Evolutionary conservation across 2,113 vertebrate species (phyloP).

Genomic region (Brienomyrus brachyistius): DNA sequence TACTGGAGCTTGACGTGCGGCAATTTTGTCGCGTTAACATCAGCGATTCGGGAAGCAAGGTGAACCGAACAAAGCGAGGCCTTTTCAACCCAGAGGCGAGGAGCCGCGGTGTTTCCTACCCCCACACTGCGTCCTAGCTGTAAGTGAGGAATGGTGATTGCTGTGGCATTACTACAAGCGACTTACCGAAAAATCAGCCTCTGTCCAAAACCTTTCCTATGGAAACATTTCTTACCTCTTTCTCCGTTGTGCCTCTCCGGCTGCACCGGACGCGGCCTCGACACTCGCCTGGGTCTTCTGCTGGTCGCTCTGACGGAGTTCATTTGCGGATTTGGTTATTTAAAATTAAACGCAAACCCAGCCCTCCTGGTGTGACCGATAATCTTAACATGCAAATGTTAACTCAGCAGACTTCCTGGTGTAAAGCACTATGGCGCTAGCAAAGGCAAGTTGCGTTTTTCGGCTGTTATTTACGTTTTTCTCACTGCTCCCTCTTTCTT

Average conservation of each 20-base stretch:
- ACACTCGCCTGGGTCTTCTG: slow-evolving; percentile 97
- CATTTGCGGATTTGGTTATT: slow-evolving; percentile 83
- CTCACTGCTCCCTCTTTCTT: slow-evolving; percentile 45
- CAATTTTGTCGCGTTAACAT: not conserved
- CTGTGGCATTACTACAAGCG: not conserved
- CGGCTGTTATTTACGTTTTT: slow-evolving; percentile 38
- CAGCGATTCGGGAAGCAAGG: not conserved
- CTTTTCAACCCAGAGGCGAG: not conserved
- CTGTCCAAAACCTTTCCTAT: not conserved
- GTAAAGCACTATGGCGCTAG: slow-evolving; percentile 36
- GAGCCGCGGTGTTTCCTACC: not conserved
- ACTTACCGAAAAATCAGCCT: not conserved
- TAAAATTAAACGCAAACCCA: slow-evolving; percentile 53
- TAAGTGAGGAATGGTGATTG: not conserved
- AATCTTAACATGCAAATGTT: slow-evolving; percentile 24
- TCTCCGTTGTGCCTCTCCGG: slow-evolving; percentile 89
- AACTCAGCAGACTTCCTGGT: not conserved
- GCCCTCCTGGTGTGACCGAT: slow-evolving; percentile 50
- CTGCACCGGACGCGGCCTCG: slow-evolving; percentile 98
- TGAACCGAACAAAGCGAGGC: slow-evolving; percentile 8
- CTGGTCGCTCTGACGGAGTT: slow-evolving; percentile 98
- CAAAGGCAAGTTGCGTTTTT: slow-evolving; percentile 35
- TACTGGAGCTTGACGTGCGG: not conserved
- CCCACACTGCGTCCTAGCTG: not conserved
- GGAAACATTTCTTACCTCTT: slow-evolving; percentile 66